Conservation (phyloP, 64 coral and sea anemone species). For the Montipora cactus region DNA sequence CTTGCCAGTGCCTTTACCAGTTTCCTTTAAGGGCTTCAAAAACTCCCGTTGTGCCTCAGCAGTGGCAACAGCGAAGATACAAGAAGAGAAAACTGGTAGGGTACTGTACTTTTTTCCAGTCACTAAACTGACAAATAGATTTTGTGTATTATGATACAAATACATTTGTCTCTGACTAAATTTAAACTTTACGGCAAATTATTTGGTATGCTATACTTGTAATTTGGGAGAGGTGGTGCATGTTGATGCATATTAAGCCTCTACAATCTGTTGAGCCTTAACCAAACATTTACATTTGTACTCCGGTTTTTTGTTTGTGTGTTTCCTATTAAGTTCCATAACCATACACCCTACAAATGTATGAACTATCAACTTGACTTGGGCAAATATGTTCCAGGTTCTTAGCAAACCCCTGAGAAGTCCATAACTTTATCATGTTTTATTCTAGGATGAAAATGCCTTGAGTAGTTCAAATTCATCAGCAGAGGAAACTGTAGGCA, state of each 20-base stretch:
- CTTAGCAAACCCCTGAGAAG: slow-evolving; percentile 1
- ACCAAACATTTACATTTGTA: background rate
- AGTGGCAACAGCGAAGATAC: slow-evolving; percentile 18
- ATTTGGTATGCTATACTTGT: background rate
- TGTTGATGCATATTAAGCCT: background rate
- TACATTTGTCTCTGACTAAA: slow-evolving; percentile 3
- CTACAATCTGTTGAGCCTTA: slow-evolving; percentile 1
- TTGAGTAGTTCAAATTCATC: background rate
- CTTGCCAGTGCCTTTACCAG: background rate
- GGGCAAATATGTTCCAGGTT: slow-evolving; percentile 2
- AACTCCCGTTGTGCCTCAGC: no score
- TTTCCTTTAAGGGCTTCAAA: no score
- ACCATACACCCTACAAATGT: background rate
- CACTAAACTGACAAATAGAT: slow-evolving; percentile 4
- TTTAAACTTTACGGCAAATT: slow-evolving; percentile 8
- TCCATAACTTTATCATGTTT: slow-evolving; percentile 1
- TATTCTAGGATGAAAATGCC: slow-evolving; percentile 3
- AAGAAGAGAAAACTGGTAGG: slow-evolving; percentile 19
- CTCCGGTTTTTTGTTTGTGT: background rate
- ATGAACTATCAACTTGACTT: background rate
- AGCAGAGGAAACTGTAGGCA: background rate
- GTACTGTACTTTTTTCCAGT: background rate
- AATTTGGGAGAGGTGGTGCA: background rate
- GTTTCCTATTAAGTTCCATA: slow-evolving; percentile 5
- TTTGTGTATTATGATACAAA: background rate